These are phyloP conservation scores for Hipparchia sbordonii DNA, from an alignment of 2,888 invertebrate genomes.

Conservation along the genomic window DNA sequence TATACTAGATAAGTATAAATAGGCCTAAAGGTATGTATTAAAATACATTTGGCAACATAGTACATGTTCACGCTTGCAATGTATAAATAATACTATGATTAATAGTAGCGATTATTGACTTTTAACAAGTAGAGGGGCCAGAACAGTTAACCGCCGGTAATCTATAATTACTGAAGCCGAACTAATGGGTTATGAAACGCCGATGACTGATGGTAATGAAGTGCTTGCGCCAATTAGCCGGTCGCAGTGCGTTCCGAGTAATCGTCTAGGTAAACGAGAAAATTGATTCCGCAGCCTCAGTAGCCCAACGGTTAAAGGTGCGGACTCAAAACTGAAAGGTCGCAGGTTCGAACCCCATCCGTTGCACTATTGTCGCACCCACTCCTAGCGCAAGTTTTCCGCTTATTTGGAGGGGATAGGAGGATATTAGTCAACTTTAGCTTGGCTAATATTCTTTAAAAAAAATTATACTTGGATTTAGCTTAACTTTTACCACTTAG, in stretches of 20 bases:
- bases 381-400: too few species aligned
- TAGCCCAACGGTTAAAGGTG: too few species aligned
- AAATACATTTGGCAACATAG: background rate
- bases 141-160: slow-evolving; percentile 26
- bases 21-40: background rate
- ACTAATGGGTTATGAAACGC: slow-evolving; percentile 46
- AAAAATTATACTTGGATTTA: too few species aligned
- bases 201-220: slow-evolving; percentile 42
- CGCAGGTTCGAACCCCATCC: too few species aligned
- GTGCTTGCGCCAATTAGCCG: slow-evolving; percentile 11
- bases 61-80: background rate
- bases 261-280: background rate
- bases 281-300: slow-evolving; percentile 1
- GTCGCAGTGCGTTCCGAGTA: background rate
- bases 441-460: too few species aligned
- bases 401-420: too few species aligned
- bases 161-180: slow-evolving; percentile 45
- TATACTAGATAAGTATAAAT: too few species aligned
- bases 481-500: too few species aligned
- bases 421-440: too few species aligned
- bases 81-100: slow-evolving; percentile 26
- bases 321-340: too few species aligned
- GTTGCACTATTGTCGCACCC: too few species aligned
- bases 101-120: slow-evolving; percentile 30
- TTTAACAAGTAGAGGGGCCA: slow-evolving; percentile 28